A percentile compares a stretch with the other conserved stretches of the same genome.
Conservation (phyloP, 1,140 invertebrate species). For the Lerema accius region DNA sequence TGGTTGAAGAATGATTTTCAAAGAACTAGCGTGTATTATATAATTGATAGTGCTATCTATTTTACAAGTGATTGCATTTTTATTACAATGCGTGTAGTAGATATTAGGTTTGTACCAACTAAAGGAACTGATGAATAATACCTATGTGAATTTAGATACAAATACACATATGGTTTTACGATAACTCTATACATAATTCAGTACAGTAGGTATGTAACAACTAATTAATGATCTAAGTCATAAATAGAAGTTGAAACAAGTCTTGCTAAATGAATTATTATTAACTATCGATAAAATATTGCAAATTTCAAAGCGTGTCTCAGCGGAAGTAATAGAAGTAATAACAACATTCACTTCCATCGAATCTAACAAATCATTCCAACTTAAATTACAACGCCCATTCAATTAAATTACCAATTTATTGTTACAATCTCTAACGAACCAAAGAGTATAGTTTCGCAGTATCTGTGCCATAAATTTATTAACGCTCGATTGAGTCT, state of each 20-base stretch:
- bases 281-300: too few relatives aligned
- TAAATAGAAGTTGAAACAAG: too few relatives aligned
- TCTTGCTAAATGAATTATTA: neutral
- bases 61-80: too few relatives aligned
- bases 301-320: neutral
- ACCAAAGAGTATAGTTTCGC: constrained; percentile 35
- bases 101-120: too few relatives aligned
- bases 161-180: too few relatives aligned
- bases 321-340: neutral
- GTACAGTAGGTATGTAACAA: too few relatives aligned
- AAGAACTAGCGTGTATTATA: neutral
- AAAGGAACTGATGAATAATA: too few relatives aligned
- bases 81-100: too few relatives aligned
- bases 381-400: constrained; percentile 17
- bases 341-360: neutral
- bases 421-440: constrained; percentile 31
- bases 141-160: too few relatives aligned
- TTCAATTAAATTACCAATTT: constrained; percentile 48
- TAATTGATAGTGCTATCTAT: neutral
- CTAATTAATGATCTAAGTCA: too few relatives aligned
- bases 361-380: neutral
- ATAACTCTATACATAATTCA: too few relatives aligned
- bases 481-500: constrained; percentile 50
- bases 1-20: constrained; percentile 11
- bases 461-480: constrained; percentile 51